Evolutionary conservation across 2,797 vertebrate species (phyloP).

Genomic region (Thalassophryne amazonica): DNA sequence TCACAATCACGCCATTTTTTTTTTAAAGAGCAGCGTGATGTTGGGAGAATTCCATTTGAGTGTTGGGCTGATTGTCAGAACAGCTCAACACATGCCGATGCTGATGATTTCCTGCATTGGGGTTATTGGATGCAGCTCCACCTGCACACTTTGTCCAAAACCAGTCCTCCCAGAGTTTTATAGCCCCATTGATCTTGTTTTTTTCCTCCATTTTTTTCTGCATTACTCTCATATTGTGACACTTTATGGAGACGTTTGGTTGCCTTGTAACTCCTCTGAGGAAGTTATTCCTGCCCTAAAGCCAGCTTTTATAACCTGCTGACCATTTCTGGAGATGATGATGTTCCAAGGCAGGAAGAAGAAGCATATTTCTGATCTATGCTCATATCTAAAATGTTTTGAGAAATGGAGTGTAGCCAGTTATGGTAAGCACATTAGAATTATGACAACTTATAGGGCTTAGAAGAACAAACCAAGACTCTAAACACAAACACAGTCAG

Average conservation of each 20-base stretch:
- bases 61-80: slow-evolving; percentile 20
- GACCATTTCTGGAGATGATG: slow-evolving; percentile 51
- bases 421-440: slow-evolving; percentile 44
- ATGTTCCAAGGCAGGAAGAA: slow-evolving; percentile 31
- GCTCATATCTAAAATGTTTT: slow-evolving; percentile 23
- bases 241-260: slow-evolving; percentile 56
- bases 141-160: slow-evolving; percentile 48
- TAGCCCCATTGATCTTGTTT: slow-evolving; percentile 41
- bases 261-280: slow-evolving; percentile 66
- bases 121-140: slow-evolving; percentile 36
- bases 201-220: no score
- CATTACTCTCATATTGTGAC: slow-evolving; percentile 52
- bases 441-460: slow-evolving; percentile 39
- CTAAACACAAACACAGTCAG: slow-evolving; percentile 41
- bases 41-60: slow-evolving; percentile 11
- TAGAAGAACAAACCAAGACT: slow-evolving; percentile 42
- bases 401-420: slow-evolving; percentile 19
- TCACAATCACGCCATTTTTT: slow-evolving; percentile 18
- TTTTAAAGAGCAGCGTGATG: slow-evolving; percentile 6
- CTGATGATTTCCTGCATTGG: slow-evolving; percentile 35
- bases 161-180: slow-evolving; percentile 49
- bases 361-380: slow-evolving; percentile 29
- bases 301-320: slow-evolving; percentile 47
- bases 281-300: slow-evolving; percentile 55
- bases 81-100: no score